phyloP scores from a whole-genome alignment of 2,113 vertebrate genomes.

The Dasyprocta punctata region DNA sequence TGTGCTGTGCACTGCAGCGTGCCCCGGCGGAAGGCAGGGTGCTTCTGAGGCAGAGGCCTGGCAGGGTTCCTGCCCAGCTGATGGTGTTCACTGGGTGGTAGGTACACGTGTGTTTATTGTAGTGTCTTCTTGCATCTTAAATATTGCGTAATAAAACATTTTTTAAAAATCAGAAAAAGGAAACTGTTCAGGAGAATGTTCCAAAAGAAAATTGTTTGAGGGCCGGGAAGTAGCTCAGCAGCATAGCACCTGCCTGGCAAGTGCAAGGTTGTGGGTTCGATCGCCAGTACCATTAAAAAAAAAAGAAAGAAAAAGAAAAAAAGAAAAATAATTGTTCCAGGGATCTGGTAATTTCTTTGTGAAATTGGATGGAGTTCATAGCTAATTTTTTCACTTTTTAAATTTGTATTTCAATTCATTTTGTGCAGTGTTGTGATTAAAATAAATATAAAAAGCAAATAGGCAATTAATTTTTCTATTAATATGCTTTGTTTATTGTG shows the following conservation, averaged over 20 bases:
- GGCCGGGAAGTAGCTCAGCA: no score
- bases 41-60: not conserved
- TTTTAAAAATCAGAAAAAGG: not conserved
- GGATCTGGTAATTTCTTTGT: not conserved
- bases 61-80: not conserved
- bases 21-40: not conserved
- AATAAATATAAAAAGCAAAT: not conserved
- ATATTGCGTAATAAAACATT: conserved; percentile 23
- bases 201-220: not conserved
- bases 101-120: not conserved
- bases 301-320: not conserved
- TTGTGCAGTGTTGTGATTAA: not conserved
- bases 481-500: not conserved
- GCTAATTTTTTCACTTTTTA: not conserved
- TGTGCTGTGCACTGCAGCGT: no score
- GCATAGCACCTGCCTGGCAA: no score
- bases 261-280: no score
- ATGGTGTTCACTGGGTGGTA: not conserved
- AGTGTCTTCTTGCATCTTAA: not conserved
- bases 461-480: conserved; percentile 13
- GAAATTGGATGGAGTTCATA: not conserved
- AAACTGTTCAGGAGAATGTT: not conserved
- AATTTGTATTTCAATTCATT: conserved; percentile 13
- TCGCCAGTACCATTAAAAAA: no score
- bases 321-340: not conserved